phyloP scores from a whole-genome alignment of 2,888 invertebrate species.

The Oscheius sp. region DNA sequence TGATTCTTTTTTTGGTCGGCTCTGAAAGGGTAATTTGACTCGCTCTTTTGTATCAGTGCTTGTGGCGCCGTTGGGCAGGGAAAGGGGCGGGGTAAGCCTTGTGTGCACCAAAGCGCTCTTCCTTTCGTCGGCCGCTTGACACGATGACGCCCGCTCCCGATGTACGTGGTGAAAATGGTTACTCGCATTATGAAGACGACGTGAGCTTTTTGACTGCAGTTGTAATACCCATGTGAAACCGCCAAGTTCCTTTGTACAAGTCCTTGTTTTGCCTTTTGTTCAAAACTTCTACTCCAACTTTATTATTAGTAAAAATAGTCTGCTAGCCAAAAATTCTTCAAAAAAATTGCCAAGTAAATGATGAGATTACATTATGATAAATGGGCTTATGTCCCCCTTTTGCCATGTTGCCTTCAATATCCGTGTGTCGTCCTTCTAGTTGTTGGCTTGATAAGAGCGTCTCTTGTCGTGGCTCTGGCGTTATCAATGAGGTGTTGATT shows the following conservation, averaged over 20 bases:
- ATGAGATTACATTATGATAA: neutral
- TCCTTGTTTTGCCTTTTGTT: neutral
- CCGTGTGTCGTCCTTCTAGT: neutral
- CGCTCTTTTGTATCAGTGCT: neutral
- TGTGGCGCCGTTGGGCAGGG: conserved; percentile 5
- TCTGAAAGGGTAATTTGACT: neutral
- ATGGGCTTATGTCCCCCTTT: too few species aligned
- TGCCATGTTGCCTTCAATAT: neutral
- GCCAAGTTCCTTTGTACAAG: neutral
- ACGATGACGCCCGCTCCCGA: conserved; percentile 23
- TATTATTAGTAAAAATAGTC: too few species aligned
- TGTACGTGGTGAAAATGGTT: conserved; percentile 24
- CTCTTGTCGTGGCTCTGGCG: conserved; percentile 7
- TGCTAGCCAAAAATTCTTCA: too few species aligned
- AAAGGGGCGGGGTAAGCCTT: conserved; percentile 8
- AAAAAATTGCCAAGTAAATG: neutral
- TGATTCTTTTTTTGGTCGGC: too few species aligned
- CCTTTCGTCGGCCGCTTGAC: neutral
- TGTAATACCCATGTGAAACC: neutral
- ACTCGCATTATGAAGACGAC: neutral
- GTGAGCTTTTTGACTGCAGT: neutral
- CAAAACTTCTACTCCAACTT: too few species aligned
- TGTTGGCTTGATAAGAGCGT: conserved; percentile 12
- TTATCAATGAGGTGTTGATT: conserved; percentile 7
- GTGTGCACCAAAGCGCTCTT: neutral